phyloP scores from a whole-genome alignment of 2,888 invertebrate species.

The Ametastegia equiseti region DNA sequence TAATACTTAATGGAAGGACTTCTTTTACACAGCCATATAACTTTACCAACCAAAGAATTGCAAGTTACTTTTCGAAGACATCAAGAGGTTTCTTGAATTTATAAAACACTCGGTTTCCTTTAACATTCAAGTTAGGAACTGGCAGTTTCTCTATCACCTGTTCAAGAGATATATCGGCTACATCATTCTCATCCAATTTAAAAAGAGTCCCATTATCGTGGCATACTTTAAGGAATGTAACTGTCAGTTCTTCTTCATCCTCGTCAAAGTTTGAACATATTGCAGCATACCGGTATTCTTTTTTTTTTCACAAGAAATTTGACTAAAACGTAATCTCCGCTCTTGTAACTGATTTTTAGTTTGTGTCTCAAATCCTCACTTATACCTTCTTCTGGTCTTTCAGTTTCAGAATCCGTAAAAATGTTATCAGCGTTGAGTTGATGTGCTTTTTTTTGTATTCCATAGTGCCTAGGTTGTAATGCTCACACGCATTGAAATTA shows the following conservation, averaged over 20 bases:
- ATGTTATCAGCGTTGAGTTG: not conserved
- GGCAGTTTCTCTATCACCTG: not conserved
- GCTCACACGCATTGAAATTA: not conserved
- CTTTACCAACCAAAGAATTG: not conserved
- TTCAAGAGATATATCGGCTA: not conserved
- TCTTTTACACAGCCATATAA: no score
- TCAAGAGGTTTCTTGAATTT: not conserved
- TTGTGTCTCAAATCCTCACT: not conserved
- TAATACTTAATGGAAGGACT: no score
- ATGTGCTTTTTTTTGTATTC: not conserved
- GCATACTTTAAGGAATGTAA: conserved; percentile 58
- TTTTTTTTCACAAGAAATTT: conserved; percentile 53
- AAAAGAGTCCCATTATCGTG: conserved; percentile 56
- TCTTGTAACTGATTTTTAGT: not conserved
- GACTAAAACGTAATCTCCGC: conserved; percentile 56
- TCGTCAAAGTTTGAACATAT: conserved; percentile 53
- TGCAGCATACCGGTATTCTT: conserved; percentile 55
- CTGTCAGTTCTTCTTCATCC: conserved; percentile 50
- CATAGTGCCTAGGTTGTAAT: conserved; percentile 16
- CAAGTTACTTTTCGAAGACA: conserved; percentile 52
- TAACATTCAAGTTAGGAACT: not conserved
- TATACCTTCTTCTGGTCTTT: not conserved
- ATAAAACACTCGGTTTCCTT: not conserved
- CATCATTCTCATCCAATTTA: conserved; percentile 49
- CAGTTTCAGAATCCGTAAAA: conserved; percentile 23